A percentile compares a stretch with the other conserved stretches of the same genome.
These are phyloP conservation scores for Myripristis murdjan DNA, from an alignment of 2,797 vertebrate species.

Conservation along the genomic window DNA sequence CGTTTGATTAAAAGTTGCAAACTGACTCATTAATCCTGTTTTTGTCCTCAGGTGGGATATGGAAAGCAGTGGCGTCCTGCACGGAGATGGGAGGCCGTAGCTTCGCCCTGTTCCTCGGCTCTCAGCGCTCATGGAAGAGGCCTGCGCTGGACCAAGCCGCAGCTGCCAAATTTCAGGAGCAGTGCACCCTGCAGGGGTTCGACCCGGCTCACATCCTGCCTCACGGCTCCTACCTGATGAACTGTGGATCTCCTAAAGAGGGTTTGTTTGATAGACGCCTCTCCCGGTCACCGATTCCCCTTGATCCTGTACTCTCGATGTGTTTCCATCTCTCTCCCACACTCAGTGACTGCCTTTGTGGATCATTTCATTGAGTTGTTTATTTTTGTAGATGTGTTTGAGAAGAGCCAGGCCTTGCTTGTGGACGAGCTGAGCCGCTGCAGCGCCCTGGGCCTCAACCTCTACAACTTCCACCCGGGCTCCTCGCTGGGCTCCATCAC, in stretches of 20 bases:
- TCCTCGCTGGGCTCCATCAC: slow-evolving; percentile 83
- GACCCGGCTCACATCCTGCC: slow-evolving; percentile 84
- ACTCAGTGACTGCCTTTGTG: background rate
- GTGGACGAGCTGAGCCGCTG: slow-evolving; percentile 87
- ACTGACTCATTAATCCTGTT: no score
- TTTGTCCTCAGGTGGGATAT: slow-evolving; percentile 83
- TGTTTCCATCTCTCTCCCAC: background rate
- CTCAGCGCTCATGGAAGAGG: slow-evolving; percentile 87
- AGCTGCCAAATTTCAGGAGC: slow-evolving; percentile 80
- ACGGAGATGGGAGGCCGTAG: slow-evolving; percentile 80
- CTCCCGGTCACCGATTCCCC: background rate
- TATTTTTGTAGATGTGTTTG: slow-evolving; percentile 88
- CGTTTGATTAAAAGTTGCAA: background rate
- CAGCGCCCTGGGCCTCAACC: slow-evolving; percentile 81
- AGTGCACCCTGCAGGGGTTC: slow-evolving; percentile 71
- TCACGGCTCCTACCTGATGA: slow-evolving; percentile 90
- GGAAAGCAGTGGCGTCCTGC: slow-evolving; percentile 85
- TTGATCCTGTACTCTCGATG: background rate
- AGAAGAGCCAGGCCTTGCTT: slow-evolving; percentile 86
- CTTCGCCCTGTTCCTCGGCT: slow-evolving; percentile 87
- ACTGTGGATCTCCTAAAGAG: slow-evolving; percentile 87
- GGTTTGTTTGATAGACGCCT: slow-evolving; percentile 75
- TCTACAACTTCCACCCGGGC: slow-evolving; percentile 88
- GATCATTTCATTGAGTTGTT: no score
- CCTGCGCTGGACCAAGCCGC: slow-evolving; percentile 75